A percentile compares a stretch with the other conserved stretches of the same genome.
Conservation (phyloP, 2,888 invertebrate species). For the Xestia sexstrigata region DNA sequence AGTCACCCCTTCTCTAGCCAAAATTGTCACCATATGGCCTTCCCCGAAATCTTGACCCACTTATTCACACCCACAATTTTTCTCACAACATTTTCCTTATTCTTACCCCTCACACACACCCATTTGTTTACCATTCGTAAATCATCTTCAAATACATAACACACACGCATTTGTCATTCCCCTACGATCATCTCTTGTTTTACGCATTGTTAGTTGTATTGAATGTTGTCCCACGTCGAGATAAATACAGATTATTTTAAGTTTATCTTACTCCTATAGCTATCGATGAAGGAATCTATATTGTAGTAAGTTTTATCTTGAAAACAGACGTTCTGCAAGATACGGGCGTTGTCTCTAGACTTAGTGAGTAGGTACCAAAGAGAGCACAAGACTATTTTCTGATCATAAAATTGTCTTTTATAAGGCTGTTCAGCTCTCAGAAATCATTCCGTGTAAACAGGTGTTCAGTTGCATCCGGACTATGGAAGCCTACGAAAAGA, state of each 20-base stretch:
- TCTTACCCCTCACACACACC: background rate
- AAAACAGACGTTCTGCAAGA: slow-evolving; percentile 11
- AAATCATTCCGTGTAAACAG: too few relatives aligned
- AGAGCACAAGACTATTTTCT: background rate
- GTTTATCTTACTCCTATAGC: slow-evolving; percentile 25
- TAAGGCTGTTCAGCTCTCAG: too few relatives aligned
- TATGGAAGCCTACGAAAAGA: too few relatives aligned
- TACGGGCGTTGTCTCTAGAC: background rate
- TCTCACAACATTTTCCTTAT: background rate
- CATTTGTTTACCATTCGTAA: slow-evolving; percentile 5
- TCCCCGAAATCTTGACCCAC: background rate
- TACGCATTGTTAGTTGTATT: background rate
- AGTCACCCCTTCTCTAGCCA: background rate
- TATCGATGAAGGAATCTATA: slow-evolving; percentile 15
- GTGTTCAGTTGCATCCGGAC: too few relatives aligned
- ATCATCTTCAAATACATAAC: slow-evolving; percentile 6
- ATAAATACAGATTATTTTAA: slow-evolving; percentile 35
- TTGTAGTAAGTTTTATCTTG: slow-evolving; percentile 30
- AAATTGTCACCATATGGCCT: too few relatives aligned
- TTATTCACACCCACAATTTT: background rate
- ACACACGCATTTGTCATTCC: slow-evolving; percentile 20
- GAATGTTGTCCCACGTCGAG: slow-evolving; percentile 19
- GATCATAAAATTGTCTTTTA: too few relatives aligned
- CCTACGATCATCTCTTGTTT: slow-evolving; percentile 1
- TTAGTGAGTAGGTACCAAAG: background rate